Evolutionary conservation across 2,797 vertebrate genomes (phyloP).

Genomic region (Pterois miles): DNA sequence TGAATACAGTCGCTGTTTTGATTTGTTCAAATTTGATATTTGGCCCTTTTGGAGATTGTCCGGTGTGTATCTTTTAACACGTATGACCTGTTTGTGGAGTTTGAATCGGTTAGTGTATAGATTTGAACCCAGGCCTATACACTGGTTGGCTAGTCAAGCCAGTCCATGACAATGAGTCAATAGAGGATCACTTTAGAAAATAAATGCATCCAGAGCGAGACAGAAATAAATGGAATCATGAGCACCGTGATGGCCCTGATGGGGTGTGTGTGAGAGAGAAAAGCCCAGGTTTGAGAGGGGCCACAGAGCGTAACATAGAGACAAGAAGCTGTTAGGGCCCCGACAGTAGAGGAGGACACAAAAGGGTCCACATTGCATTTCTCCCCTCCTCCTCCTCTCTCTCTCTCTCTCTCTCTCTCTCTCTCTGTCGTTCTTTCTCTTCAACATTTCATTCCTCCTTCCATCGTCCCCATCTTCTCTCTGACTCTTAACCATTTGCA

Average conservation of each 20-base stretch:
- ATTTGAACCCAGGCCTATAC: conserved; percentile 69
- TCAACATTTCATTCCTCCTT: conserved; percentile 53
- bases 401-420: conserved; percentile 16
- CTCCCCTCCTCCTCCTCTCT: conserved; percentile 36
- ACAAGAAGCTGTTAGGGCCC: conserved; percentile 81
- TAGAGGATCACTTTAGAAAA: conserved; percentile 84
- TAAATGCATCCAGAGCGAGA: conserved; percentile 84
- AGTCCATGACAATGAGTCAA: conserved; percentile 85
- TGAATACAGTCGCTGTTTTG: conserved; percentile 57
- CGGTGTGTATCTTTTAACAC: conserved; percentile 59
- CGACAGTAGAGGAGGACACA: conserved; percentile 79
- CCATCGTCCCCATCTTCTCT: conserved; percentile 24
- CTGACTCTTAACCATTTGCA: conserved; percentile 58
- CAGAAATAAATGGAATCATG: conserved; percentile 83
- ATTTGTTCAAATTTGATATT: conserved; percentile 71
- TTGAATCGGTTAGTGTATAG: conserved; percentile 74
- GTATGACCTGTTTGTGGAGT: conserved; percentile 63
- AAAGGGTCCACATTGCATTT: conserved; percentile 75
- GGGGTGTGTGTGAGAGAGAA: conserved; percentile 76
- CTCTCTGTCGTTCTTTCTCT: conserved; percentile 42
- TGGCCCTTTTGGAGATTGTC: conserved; percentile 59
- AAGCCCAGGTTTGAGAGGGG: conserved; percentile 82
- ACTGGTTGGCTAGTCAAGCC: conserved; percentile 80
- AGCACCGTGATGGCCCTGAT: conserved; percentile 74
- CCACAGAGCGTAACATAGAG: conserved; percentile 83